A percentile compares a stretch with the other conserved stretches of the same genome.
These are phyloP conservation scores for Galerucella pusilla DNA, from an alignment of 2,888 invertebrate genomes.

Conservation along the genomic window DNA sequence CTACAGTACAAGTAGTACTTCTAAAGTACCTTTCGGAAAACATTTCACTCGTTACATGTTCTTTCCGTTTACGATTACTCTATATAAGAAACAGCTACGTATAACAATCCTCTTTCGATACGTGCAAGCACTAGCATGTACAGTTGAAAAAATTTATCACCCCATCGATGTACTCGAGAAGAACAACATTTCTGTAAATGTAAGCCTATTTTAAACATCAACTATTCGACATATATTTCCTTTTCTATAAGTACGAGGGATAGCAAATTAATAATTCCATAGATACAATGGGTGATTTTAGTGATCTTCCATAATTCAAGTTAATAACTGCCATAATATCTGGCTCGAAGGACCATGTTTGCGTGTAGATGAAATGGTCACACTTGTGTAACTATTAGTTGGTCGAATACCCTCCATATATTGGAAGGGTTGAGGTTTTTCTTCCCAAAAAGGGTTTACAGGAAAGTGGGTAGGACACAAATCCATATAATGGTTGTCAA, in stretches of 20 bases:
- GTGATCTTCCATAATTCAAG: too few relatives aligned
- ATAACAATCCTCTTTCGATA: constrained; percentile 16
- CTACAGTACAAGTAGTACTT: not conserved
- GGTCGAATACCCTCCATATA: too few relatives aligned
- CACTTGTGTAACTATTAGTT: too few relatives aligned
- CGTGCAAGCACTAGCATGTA: constrained; percentile 15
- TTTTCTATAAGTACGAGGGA: not conserved
- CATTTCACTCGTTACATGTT: constrained; percentile 16
- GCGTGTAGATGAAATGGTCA: too few relatives aligned
- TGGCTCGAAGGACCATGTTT: too few relatives aligned
- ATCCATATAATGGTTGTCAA: too few relatives aligned
- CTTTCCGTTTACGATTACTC: constrained; percentile 24
- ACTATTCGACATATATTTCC: not conserved
- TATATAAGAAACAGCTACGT: constrained; percentile 19
- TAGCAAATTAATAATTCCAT: not conserved
- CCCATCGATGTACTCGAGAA: constrained; percentile 15
- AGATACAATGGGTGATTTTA: too few relatives aligned
- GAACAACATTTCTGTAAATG: constrained; percentile 10
- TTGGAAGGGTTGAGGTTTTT: too few relatives aligned
- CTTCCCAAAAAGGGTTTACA: too few relatives aligned
- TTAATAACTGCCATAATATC: too few relatives aligned
- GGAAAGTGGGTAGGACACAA: too few relatives aligned
- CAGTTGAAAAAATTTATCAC: constrained; percentile 27
- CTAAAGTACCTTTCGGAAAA: constrained; percentile 9
- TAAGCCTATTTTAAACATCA: not conserved